Base-by-base conservation (phyloP, 2,113 vertebrate species). In the Bolborhynchus lineola region DNA sequence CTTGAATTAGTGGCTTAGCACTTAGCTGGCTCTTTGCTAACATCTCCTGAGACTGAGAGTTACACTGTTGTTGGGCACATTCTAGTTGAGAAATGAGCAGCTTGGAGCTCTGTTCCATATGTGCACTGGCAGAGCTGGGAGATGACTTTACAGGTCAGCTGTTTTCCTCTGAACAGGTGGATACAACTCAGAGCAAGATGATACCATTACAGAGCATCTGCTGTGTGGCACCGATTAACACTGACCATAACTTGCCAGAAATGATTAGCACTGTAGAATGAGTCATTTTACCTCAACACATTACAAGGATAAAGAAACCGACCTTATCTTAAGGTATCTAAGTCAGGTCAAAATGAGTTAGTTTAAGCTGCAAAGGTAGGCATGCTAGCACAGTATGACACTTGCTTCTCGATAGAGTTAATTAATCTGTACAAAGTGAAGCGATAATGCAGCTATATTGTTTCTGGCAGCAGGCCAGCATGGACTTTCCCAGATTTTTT, bases 161-260 rank as follows among this genome's bases (percentile, higher is more conserved):
- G n/a, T 57, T 92, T 80, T 86, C 70, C 42, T 64, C 62, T 65
- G 91, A 97, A 64, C 81, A 88, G 86, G 88, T 95, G 93, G 42
- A 79, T 93, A 78, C 86, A 78, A 78, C 88, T 47, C 78, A 93
- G 69, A 93, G 47, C 65, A 92, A 88, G 89, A 86, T 46, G 52
- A 84, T 20, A 62, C n/a, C 62, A 87, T 62, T 83, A 62, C 44
- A 79, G 57, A 91, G 62, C 86, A 95, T 92, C 91, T 95, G 91
- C 47, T 92, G 14, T 0, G 0, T 92, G 57, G 68, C 82, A 68
- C 39, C 71, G 91, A 82, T 78, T 84, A 96, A 89, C 81, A 71
- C 65, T 94, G 95, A 85, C 93, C 93, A 82, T 79, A 87, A 85
- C 52, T 79, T 85, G 89, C 39, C 93, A 84, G 62, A 89, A 91